phyloP scores from a whole-genome alignment of 2,797 vertebrate genomes.

The Oryzias dopingdopingensis region DNA sequence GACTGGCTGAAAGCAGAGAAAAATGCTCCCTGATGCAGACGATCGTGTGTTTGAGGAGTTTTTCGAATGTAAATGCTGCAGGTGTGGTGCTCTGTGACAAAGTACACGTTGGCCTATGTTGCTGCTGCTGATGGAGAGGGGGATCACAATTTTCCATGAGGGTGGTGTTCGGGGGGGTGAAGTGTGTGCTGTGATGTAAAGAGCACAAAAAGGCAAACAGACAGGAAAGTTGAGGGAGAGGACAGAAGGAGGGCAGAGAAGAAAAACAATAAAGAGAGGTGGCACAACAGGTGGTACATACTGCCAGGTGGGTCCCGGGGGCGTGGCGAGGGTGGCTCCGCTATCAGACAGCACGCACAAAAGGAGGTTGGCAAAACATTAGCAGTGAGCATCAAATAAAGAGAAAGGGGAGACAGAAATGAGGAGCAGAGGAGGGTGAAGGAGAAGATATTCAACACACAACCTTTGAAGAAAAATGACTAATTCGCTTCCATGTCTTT shows the following conservation, averaged over 20 bases:
- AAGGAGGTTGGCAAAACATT: conserved; percentile 83
- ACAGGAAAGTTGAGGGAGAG: conserved; percentile 8
- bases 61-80: conserved; percentile 9
- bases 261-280: conserved; percentile 41
- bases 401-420: conserved; percentile 43
- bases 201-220: conserved; percentile 50
- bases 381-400: conserved; percentile 75
- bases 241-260: conserved; percentile 17
- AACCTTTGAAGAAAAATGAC: neutral
- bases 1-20: too few relatives aligned
- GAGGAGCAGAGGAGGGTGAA: conserved; percentile 16
- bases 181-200: conserved; percentile 46
- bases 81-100: conserved; percentile 8
- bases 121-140: conserved; percentile 2
- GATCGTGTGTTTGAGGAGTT: too few relatives aligned
- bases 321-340: conserved; percentile 86
- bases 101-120: conserved; percentile 23
- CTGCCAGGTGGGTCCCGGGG: conserved; percentile 88
- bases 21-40: too few relatives aligned
- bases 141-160: conserved; percentile 35
- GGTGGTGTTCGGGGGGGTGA: conserved; percentile 23
- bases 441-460: conserved; percentile 18
- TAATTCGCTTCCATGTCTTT: neutral
- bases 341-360: conserved; percentile 87
- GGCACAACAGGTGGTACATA: conserved; percentile 85